phyloP scores from a whole-genome alignment of 2,888 invertebrate genomes.

The Andrena flavipes region DNA sequence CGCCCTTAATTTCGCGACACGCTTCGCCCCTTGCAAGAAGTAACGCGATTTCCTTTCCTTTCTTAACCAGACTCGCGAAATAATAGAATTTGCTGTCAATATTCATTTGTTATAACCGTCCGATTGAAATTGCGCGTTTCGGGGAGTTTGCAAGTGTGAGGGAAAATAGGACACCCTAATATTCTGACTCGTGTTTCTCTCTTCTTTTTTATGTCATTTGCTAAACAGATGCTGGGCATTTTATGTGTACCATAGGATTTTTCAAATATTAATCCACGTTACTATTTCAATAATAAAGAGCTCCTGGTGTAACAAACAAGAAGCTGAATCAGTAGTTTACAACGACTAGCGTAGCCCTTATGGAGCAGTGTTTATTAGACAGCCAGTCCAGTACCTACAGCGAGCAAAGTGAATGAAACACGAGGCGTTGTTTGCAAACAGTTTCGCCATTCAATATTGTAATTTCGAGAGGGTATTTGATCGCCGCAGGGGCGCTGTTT shows the following conservation, averaged over 20 bases:
- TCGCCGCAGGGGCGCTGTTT: constrained; percentile 20
- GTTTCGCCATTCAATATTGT: constrained; percentile 49
- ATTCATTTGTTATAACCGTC: too few species aligned
- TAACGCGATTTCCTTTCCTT: not conserved
- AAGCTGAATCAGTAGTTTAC: not conserved
- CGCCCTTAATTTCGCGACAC: not conserved
- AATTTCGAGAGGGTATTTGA: constrained; percentile 43
- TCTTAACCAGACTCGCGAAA: not conserved
- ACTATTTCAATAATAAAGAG: too few species aligned
- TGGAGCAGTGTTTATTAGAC: not conserved
- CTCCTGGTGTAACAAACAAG: not conserved
- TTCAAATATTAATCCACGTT: too few species aligned
- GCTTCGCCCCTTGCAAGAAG: not conserved
- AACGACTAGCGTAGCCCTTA: not conserved
- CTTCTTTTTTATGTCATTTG: too few species aligned
- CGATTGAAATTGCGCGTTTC: too few species aligned
- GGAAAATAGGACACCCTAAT: too few species aligned
- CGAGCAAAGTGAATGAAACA: constrained; percentile 4
- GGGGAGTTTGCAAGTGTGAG: too few species aligned
- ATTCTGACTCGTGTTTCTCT: too few species aligned
- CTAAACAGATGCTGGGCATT: too few species aligned
- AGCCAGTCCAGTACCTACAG: not conserved
- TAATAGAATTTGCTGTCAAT: not conserved
- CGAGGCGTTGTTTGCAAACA: constrained; percentile 10
- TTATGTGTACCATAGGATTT: too few species aligned